phyloP scores from a whole-genome alignment of 2,113 vertebrate species.

The Candoia aspera region DNA sequence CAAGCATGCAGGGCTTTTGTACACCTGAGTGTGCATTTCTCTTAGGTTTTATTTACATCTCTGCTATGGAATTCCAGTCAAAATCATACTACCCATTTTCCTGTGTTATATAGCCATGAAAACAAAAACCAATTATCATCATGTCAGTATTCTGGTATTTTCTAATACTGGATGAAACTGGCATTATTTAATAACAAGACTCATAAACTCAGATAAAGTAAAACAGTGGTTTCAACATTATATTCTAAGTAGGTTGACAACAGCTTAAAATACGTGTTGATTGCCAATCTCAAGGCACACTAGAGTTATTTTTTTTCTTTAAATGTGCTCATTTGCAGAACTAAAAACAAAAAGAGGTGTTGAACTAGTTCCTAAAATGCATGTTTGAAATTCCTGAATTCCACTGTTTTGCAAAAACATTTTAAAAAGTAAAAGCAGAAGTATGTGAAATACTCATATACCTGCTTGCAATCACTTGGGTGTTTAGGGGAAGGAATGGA shows the following conservation, averaged over 20 bases:
- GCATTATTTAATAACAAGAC: neutral
- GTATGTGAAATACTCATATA: neutral
- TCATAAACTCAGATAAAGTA: neutral
- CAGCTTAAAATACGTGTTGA: neutral
- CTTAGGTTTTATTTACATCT: neutral
- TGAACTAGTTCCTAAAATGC: neutral
- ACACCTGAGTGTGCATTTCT: neutral
- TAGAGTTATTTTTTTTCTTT: neutral
- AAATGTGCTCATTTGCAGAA: neutral
- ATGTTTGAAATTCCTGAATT: neutral
- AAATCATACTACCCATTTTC: neutral
- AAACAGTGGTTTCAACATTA: neutral
- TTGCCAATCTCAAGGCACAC: neutral
- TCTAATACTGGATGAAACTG: neutral
- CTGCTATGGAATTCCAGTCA: neutral
- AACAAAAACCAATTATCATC: neutral
- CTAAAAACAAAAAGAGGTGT: neutral
- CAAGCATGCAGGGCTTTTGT: neutral
- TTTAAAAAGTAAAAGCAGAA: neutral
- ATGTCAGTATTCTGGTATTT: neutral
- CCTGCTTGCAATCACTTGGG: neutral
- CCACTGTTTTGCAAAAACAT: neutral
- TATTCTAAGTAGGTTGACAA: neutral
- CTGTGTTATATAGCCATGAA: neutral
- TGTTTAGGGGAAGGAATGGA: neutral